Evolutionary conservation across 2,113 vertebrate genomes (phyloP), one percentile per base, ranked within the genome.

Genomic region (Chloebia gouldiae): DNA sequence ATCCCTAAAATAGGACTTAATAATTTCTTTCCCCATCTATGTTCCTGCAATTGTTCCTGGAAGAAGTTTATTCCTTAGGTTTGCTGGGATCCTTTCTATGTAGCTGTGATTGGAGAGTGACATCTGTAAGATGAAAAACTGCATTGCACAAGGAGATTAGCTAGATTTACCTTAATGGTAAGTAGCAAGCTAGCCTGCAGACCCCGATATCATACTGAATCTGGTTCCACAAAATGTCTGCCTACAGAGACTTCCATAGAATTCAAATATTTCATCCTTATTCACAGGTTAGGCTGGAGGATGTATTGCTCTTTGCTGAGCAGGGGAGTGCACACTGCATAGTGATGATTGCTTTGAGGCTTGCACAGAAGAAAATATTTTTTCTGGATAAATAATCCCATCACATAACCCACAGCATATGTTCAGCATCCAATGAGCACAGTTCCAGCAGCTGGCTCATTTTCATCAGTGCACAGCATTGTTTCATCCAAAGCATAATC

Each of bases 391-490:
- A 89, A 53, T 35, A 54, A 78, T 50, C 60, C 19, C 15, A 22
- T 39, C 66, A 33, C 1, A 3, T 17, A 56, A 35, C 72, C 77
- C 60, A n/a, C 23, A 63, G 65, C 40, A 50, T 27, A 8, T 49
- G 60, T 56, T 53, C 79, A 54, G 44, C 50, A 53, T 17, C 28
- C 8, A 2, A 5, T 25, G 51, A 45, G 35, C 60, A 73, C 71
- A 23, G 6, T 71, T 44, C 49, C 73, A 42, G 47, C 65, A 68
- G 57, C 30, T 30, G 7, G 17, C 47, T 56, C n/a, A 2, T 72
- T 76, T 68, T 44, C 33, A 15, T 9, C 30, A n/a, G 23, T 1
- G 6, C 56, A 15, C 27, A 40, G 35, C 0, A 0, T 31, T 21
- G 13, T 8, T 23, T 44, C 69, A 73, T 24, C 50, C 88, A 56